Evolutionary conservation across 2,113 vertebrate species (phyloP).

Genomic region (Proteles cristata): DNA sequence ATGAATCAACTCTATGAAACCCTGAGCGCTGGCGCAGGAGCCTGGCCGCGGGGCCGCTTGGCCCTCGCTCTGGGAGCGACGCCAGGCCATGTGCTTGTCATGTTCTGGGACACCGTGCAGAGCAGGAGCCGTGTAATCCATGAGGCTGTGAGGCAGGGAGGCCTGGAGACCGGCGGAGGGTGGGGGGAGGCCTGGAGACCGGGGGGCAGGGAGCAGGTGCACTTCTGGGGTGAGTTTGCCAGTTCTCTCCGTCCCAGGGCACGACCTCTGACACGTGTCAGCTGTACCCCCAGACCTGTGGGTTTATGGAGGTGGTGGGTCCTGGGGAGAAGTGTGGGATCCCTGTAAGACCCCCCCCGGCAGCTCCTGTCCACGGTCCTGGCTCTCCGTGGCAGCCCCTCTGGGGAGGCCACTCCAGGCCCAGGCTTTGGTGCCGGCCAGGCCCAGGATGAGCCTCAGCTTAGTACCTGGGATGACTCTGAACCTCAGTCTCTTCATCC

Average conservation of each 20-base stretch:
- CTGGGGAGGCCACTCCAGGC: rapidly evolving
- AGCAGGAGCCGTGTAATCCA: not conserved
- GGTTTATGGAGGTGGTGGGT: rapidly evolving
- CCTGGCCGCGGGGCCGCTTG: not conserved
- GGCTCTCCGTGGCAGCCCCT: rapidly evolving
- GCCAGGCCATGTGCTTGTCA: slow-evolving; percentile 70
- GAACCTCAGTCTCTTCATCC: not conserved
- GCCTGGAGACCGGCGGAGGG: no score
- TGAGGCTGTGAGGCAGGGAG: not conserved
- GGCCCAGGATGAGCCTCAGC: not conserved
- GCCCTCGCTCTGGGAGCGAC: rapidly evolving
- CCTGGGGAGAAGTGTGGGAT: not conserved
- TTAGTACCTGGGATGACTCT: not conserved
- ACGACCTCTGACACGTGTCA: rapidly evolving
- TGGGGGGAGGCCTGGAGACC: no score
- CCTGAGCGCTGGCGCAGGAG: rapidly evolving
- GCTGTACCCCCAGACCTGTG: rapidly evolving
- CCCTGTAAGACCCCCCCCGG: rapidly evolving
- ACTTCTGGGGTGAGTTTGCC: not conserved
- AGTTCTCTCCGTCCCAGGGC: rapidly evolving
- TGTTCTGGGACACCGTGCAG: slow-evolving; percentile 69
- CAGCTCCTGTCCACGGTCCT: not conserved
- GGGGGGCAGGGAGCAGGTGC: rapidly evolving
- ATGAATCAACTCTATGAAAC: rapidly evolving
- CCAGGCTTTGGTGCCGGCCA: not conserved